A percentile compares a stretch with the other conserved stretches of the same genome.
Evolutionary conservation across 2,888 invertebrate genomes (phyloP).

Genomic region (Hyposoter dolosus): DNA sequence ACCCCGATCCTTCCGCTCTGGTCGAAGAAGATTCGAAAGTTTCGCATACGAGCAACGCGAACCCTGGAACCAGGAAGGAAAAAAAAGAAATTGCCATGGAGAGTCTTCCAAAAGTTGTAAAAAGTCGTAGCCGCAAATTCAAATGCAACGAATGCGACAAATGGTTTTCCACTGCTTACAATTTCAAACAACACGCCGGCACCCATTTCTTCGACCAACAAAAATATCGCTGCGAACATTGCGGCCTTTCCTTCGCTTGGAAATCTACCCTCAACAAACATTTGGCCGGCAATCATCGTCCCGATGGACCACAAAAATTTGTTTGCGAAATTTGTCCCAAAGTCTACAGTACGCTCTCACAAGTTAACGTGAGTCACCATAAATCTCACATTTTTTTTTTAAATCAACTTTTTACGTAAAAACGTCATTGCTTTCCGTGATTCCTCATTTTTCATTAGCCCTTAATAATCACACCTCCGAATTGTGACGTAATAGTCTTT

Average conservation of each 20-base stretch:
- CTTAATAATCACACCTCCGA: too few species aligned
- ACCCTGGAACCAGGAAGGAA: conserved; percentile 25
- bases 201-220: conserved; percentile 82
- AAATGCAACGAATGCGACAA: conserved; percentile 82
- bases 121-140: conserved; percentile 72
- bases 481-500: too few species aligned
- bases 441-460: neutral
- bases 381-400: neutral
- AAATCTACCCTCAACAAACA: conserved; percentile 84
- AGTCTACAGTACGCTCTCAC: conserved; percentile 80
- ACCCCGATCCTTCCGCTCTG: neutral
- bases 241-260: conserved; percentile 83
- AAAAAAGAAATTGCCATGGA: conserved; percentile 54
- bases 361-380: conserved; percentile 79
- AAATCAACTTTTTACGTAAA: neutral
- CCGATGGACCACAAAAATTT: conserved; percentile 79
- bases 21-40: neutral
- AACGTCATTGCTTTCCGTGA: neutral
- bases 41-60: neutral
- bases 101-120: conserved; percentile 25
- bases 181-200: conserved; percentile 83
- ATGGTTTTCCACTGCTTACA: conserved; percentile 80
- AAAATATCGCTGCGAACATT: conserved; percentile 81
- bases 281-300: conserved; percentile 78
- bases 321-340: conserved; percentile 81